Evolutionary conservation across 2,797 vertebrate genomes (phyloP), one percentile per base, ranked within the genome.

Genomic region (Xiphophorus birchmanni): DNA sequence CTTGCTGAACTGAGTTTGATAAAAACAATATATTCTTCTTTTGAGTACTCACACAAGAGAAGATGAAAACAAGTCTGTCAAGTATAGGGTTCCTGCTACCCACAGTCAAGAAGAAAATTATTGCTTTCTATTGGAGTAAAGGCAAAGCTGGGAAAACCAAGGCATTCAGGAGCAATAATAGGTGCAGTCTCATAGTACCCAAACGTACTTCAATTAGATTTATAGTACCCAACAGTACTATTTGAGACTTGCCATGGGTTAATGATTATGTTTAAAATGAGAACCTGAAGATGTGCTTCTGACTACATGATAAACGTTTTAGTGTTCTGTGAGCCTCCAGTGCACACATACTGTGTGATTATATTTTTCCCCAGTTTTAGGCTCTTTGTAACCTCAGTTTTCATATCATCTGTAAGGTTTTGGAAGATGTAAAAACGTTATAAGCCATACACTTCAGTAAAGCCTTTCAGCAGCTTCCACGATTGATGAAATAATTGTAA

Each of bases 1-100:
- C 47, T 48, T 48, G 15, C 47, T 48, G 35, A 69, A 69, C 21
- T 2, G 10, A 42, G 9, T 26, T 44, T 42, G 65, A 69, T 40
- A 26, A 69, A 69, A 69, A 69, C 65, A 42, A 69, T 69, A 69
- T 69, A 42, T 42, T 69, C 23, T 69, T 42, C 40, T 23, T 69
- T 11, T 26, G 67, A 69, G 37, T 26, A 42, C 40, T 13, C 9
- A 13, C 9, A 42, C 21, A 69, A 69, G 23, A 26, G 37, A 42
- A 44, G 40, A 42, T 44, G 5, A 44, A 69, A 67, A 40, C 2
- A 69, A 44, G 67, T 69, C 10, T 13, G 10, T 69, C 40, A 44
- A 13, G 21, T 23, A 52, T 9, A 52, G 65, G 65, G 37, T 23
- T 17, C 21, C 18, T 42, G 37, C 67, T 44, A 8, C 21, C 37